Conservation (phyloP, 2,113 vertebrate species). For the Prietella phreatophila region DNA sequence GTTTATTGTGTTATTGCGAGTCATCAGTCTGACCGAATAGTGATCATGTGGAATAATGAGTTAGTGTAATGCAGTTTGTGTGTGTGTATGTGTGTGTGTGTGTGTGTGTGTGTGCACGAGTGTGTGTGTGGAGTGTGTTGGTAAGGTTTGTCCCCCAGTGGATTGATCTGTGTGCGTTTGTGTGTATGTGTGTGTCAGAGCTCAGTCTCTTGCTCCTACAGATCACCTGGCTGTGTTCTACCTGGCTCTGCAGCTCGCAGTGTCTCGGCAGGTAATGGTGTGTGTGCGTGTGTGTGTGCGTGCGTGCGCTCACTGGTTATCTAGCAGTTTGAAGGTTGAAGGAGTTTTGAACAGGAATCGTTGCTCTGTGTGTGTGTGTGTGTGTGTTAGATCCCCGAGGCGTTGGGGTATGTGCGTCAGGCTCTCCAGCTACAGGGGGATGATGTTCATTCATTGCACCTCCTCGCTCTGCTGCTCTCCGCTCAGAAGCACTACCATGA, state of each 20-base stretch:
- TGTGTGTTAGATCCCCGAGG: slow-evolving; percentile 88
- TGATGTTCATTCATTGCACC: slow-evolving; percentile 93
- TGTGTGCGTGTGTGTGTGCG: slow-evolving; percentile 42
- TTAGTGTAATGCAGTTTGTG: background rate
- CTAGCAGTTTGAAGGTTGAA: background rate
- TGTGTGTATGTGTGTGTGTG: background rate
- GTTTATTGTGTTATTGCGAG: too few species aligned
- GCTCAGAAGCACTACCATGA: slow-evolving; percentile 98
- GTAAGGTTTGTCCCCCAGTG: background rate
- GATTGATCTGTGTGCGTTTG: background rate
- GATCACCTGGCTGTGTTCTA: slow-evolving; percentile 97
- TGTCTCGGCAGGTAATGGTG: slow-evolving; percentile 90
- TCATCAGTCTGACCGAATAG: background rate
- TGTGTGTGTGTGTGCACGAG: too few species aligned
- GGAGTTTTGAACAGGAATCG: background rate
- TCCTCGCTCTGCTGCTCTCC: slow-evolving; percentile 91
- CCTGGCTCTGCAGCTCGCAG: slow-evolving; percentile 92
- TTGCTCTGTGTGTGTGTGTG: slow-evolving; percentile 34
- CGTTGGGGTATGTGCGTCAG: slow-evolving; percentile 93
- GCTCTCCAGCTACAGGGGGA: slow-evolving; percentile 96
- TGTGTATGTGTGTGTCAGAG: slow-evolving; percentile 69
- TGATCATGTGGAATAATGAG: background rate
- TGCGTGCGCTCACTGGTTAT: background rate
- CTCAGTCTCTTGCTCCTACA: slow-evolving; percentile 91
- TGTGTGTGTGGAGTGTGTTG: background rate